phyloP scores from a whole-genome alignment of 2,113 vertebrate species.

The Pollimyrus isidori region DNA sequence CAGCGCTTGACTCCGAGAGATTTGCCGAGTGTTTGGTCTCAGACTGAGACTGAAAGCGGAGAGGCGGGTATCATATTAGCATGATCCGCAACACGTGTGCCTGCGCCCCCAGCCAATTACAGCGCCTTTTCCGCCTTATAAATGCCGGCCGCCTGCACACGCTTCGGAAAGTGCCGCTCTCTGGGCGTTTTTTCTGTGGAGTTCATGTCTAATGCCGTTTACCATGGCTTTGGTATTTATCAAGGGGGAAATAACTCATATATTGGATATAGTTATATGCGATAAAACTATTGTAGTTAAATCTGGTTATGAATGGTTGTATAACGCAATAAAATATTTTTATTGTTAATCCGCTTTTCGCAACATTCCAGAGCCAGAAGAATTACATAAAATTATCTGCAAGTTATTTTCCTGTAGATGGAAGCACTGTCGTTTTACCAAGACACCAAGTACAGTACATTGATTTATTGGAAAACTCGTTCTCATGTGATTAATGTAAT shows the following conservation, averaged over 20 bases:
- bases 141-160: constrained; percentile 30
- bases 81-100: constrained; percentile 49
- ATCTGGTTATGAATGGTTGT: not conserved
- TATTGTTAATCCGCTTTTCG: not conserved
- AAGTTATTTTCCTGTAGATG: not conserved
- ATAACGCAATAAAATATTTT: not conserved
- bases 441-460: not conserved
- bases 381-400: not conserved
- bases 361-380: not conserved
- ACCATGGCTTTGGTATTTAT: not conserved
- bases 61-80: constrained; percentile 7
- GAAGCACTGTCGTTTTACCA: not conserved
- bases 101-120: constrained; percentile 47
- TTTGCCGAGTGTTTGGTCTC: constrained; percentile 4
- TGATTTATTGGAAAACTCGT: not conserved
- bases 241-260: not conserved
- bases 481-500: not conserved
- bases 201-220: not conserved
- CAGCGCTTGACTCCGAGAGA: not conserved
- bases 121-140: constrained; percentile 27
- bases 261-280: not conserved
- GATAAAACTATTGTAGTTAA: not conserved
- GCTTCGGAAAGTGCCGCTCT: not conserved
- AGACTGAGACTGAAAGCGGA: not conserved
- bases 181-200: not conserved